Conservation (phyloP, 1,140 invertebrate species). For the Metopolophium dirhodum region DNA sequence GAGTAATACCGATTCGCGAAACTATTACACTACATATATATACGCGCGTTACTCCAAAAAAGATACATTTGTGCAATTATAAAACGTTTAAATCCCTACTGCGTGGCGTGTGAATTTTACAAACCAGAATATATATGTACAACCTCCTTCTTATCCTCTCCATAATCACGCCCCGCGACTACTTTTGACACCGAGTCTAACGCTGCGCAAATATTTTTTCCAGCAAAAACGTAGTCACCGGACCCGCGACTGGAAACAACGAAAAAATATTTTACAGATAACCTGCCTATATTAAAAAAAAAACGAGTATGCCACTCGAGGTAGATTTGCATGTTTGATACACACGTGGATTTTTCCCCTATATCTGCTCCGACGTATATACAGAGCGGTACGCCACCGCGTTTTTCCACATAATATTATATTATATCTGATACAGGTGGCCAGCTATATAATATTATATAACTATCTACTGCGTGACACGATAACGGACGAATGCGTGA, state of each 20-base stretch:
- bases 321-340: neutral
- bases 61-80: slow-evolving; percentile 10
- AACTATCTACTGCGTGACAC: neutral
- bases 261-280: neutral
- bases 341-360: neutral
- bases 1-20: neutral
- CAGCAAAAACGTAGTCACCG: neutral
- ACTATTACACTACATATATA: neutral
- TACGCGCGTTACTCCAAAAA: neutral
- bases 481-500: neutral
- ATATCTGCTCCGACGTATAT: too few relatives aligned
- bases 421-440: neutral
- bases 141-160: neutral
- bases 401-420: neutral
- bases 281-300: neutral
- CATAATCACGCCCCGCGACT: neutral
- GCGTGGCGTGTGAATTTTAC: neutral
- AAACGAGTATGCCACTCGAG: neutral
- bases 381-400: too few relatives aligned
- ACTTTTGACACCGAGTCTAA: neutral
- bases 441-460: too few relatives aligned
- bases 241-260: neutral
- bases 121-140: neutral
- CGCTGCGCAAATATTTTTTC: neutral
- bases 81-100: neutral